Conservation (phyloP, 2,797 vertebrate species). For the Prionace glauca region DNA sequence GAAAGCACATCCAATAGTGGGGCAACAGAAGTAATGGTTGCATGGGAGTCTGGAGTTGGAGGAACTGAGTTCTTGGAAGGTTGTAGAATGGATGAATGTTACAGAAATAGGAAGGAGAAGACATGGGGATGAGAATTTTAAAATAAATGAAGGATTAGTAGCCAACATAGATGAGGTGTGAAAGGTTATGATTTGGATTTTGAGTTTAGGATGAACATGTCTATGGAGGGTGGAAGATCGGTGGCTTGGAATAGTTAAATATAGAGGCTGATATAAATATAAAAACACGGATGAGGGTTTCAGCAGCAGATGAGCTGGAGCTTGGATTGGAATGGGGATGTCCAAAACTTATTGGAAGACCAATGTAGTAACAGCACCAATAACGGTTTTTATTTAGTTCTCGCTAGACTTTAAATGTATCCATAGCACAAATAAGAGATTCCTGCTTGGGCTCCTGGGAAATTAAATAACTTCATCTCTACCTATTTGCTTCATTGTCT, state of each 20-base stretch:
- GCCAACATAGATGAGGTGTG: not conserved
- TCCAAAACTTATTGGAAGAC: not conserved
- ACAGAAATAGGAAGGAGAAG: not conserved
- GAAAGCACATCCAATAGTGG: not conserved
- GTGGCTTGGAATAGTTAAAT: not conserved
- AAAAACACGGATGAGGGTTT: not conserved
- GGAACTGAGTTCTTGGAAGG: not conserved
- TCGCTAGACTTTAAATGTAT: not conserved
- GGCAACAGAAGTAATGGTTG: not conserved
- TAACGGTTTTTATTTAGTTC: not conserved
- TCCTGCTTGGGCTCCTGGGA: not conserved
- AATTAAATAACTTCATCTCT: not conserved
- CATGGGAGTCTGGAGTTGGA: not conserved
- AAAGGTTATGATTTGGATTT: no score
- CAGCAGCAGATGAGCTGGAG: not conserved
- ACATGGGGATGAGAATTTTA: not conserved
- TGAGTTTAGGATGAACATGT: no score
- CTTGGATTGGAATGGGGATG: not conserved
- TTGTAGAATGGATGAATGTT: not conserved
- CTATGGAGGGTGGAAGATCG: not conserved
- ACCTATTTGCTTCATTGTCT: not conserved
- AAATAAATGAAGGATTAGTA: not conserved
- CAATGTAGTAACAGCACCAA: not conserved
- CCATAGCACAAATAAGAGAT: not conserved
- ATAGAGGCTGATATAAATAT: not conserved